Evolutionary conservation across 2,113 vertebrate genomes (phyloP).

Genomic region (Daboia siamensis): DNA sequence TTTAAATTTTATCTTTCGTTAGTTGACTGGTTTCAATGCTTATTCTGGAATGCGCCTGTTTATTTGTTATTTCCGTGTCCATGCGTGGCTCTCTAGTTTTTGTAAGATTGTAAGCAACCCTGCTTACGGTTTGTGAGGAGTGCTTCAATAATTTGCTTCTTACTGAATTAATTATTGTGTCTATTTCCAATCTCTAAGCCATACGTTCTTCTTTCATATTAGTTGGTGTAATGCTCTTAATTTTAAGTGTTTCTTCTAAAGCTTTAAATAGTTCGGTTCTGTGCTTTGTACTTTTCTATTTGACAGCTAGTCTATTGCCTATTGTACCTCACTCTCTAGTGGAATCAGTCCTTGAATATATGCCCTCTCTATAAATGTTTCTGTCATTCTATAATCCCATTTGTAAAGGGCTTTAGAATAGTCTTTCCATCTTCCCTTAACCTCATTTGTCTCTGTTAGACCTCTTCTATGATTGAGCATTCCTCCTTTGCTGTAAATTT

Average conservation of each 20-base stretch:
- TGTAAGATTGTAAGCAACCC: neutral
- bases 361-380: neutral
- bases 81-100: neutral
- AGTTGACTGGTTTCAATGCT: neutral
- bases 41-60: neutral
- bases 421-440: neutral
- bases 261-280: neutral
- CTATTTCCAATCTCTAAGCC: neutral
- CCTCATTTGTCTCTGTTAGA: neutral
- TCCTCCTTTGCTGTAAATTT: neutral
- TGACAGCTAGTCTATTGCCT: neutral
- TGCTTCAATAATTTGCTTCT: neutral
- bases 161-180: neutral
- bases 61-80: neutral
- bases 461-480: neutral
- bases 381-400: neutral
- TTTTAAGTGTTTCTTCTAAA: neutral
- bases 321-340: neutral
- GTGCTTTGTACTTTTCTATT: neutral
- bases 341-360: neutral
- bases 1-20: too few species aligned
- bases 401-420: neutral
- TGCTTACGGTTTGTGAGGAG: neutral
- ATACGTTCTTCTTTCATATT: neutral
- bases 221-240: neutral